These are phyloP conservation scores for Channa argus DNA, from an alignment of 2,113 vertebrate species.

Conservation along the genomic window DNA sequence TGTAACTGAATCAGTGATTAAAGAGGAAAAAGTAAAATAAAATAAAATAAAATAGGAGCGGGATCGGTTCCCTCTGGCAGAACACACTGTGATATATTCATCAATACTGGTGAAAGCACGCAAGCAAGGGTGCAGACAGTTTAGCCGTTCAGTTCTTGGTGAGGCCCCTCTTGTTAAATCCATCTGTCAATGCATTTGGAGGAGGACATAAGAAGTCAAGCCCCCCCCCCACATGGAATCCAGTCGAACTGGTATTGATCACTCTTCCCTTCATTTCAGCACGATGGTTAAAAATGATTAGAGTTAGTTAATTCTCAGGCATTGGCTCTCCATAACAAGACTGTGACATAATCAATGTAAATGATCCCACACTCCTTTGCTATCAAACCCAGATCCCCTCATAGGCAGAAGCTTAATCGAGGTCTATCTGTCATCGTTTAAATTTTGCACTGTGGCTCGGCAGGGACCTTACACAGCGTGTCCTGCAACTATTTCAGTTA, in stretches of 20 bases:
- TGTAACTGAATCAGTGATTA: conserved; percentile 27
- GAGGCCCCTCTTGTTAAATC: conserved; percentile 63
- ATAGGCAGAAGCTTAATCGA: conserved; percentile 57
- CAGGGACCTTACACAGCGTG: not conserved
- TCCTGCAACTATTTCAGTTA: not conserved
- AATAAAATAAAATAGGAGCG: not conserved
- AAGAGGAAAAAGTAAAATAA: conserved; percentile 1
- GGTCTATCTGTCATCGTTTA: conserved; percentile 55
- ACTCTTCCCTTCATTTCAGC: conserved; percentile 64
- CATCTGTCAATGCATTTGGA: conserved; percentile 68
- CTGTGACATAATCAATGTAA: conserved; percentile 76
- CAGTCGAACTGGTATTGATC: conserved; percentile 71
- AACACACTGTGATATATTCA: conserved; percentile 64
- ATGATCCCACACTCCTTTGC: conserved; percentile 56
- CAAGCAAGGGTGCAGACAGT: conserved; percentile 45
- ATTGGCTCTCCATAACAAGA: conserved; percentile 69
- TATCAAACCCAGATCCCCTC: conserved; percentile 46
- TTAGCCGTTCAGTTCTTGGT: conserved; percentile 58
- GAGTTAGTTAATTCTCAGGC: conserved; percentile 71
- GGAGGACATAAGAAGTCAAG: conserved; percentile 64
- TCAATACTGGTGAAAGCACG: conserved; percentile 68
- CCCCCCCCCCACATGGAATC: conserved; percentile 48
- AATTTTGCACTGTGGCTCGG: conserved; percentile 28
- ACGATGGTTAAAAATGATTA: conserved; percentile 71
- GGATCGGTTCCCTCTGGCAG: conserved; percentile 57